Evolutionary conservation across 2,888 invertebrate species (phyloP), one percentile per base, ranked within the genome.

Genomic region (Drosophila fulvimacula): DNA sequence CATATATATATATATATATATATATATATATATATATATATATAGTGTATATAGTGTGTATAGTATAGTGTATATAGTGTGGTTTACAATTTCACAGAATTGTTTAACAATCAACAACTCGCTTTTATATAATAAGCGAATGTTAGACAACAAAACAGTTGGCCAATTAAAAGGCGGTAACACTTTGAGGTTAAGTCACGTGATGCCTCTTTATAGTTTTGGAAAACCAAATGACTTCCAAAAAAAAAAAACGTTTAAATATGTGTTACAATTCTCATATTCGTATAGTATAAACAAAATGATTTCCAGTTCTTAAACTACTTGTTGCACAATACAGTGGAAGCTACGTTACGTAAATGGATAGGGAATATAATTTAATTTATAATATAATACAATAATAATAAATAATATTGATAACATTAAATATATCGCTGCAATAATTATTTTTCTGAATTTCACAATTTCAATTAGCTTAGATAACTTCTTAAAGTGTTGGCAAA

Each of bases 71-170:
- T 27, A 53, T 55, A n/a, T 36, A 41, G 36, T 39, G 61, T 36
- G 63, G 74, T 79, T 62, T 84, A 60, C 48, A 65, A 72, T 81
- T 79, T 81, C 81, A 77, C 63, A 69, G 60, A 69, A 80, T 66
- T 83, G 78, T 72, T 81, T 52, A 72, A 49, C 61, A 70, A 48
- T 51, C 55, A 48, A 38, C 61, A 60, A 61, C 38, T 49, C 41
- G 21, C 42, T 24, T 41, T 68, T 67, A 67, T 67, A 67, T 67
- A 68, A 67, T 58, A 67, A 30, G 36, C 55, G 30, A 11, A 15
- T 41, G 55, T 36, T 53, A 69, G 42, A 46, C 59, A 69, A 60
- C 36, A 44, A 52, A 24, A 44, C 42, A 32, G 48, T 46, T 52
- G 34, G 24, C 7, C 61, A 68, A 65, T 49, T 69, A 41, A 34